A percentile compares a stretch with the other conserved stretches of the same genome.
phyloP scores from a whole-genome alignment of 2,888 invertebrate species.

The Brachypterus glaber region DNA sequence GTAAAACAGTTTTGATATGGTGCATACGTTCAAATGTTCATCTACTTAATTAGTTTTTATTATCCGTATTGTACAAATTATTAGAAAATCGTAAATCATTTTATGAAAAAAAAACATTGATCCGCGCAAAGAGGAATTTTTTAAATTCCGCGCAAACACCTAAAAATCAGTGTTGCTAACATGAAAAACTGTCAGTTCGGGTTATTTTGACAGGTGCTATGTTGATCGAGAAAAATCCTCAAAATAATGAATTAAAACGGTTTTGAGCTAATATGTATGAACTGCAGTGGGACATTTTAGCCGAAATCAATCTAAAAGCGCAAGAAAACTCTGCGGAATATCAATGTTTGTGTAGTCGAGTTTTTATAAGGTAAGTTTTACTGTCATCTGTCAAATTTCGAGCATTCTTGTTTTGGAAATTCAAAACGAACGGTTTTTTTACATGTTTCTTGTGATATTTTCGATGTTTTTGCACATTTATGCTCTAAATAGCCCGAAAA shows the following conservation, averaged over 20 bases:
- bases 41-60: too few species aligned
- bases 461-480: not conserved
- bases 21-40: too few species aligned
- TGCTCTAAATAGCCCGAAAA: too few species aligned
- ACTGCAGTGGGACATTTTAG: constrained; percentile 56
- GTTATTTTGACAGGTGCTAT: too few species aligned
- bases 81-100: too few species aligned
- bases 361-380: constrained; percentile 52
- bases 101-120: too few species aligned
- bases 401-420: constrained; percentile 13
- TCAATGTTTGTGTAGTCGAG: constrained; percentile 62
- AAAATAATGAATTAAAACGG: constrained; percentile 10
- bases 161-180: too few species aligned
- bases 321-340: constrained; percentile 42
- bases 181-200: too few species aligned
- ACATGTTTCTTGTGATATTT: not conserved
- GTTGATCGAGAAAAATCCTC: not conserved
- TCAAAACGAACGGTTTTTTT: constrained; percentile 7
- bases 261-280: constrained; percentile 39
- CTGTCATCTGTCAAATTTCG: constrained; percentile 28
- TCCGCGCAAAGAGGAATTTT: too few species aligned
- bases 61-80: too few species aligned
- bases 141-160: too few species aligned
- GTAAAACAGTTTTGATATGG: too few species aligned
- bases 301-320: constrained; percentile 51